Percentiles rank a stretch among this genome's conserved stretches.
These are phyloP conservation scores for Bucco capensis DNA, from an alignment of 2,113 vertebrate species.

Conservation along the genomic window DNA sequence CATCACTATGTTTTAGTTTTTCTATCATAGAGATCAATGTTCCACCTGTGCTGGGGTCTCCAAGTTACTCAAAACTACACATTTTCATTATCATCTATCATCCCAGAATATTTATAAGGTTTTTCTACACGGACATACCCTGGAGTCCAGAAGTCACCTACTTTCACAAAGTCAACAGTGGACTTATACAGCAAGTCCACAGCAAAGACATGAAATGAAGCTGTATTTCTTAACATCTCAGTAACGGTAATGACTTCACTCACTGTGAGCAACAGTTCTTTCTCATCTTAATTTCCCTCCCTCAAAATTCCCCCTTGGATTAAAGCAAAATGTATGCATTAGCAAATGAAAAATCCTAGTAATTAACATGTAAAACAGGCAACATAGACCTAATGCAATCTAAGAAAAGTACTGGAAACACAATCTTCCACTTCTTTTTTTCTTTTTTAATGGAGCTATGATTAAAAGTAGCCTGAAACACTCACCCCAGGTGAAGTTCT, in stretches of 20 bases:
- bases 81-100: background rate
- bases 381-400: background rate
- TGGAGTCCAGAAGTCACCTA: background rate
- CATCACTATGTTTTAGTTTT: background rate
- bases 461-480: background rate
- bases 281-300: background rate
- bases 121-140: background rate
- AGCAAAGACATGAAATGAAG: background rate
- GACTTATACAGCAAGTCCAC: background rate
- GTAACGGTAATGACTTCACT: background rate
- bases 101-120: background rate
- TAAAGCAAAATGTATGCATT: background rate
- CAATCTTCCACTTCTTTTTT: background rate
- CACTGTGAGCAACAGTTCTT: background rate
- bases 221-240: background rate
- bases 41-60: background rate
- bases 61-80: background rate
- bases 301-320: rapidly evolving
- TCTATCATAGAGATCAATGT: background rate
- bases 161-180: background rate
- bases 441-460: background rate
- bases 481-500: background rate
- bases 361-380: background rate
- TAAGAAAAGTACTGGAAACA: background rate
- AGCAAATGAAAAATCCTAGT: background rate